Evolutionary conservation across 2,113 vertebrate species (phyloP).

Genomic region (Aegithalos caudatus): DNA sequence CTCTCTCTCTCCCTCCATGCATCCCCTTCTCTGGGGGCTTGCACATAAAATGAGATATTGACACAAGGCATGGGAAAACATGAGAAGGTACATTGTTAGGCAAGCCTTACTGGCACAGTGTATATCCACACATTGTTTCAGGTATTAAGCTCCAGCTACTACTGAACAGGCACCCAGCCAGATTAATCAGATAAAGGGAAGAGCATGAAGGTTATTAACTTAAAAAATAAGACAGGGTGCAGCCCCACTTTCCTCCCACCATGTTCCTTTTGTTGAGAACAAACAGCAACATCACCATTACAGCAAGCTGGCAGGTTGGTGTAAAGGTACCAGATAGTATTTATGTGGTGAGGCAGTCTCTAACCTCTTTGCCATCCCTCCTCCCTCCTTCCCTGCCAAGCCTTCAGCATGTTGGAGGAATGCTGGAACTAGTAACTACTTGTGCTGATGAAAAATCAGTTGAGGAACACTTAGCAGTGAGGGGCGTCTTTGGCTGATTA

Average conservation of each 20-base stretch:
- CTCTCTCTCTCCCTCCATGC: not conserved
- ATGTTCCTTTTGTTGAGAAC: not conserved
- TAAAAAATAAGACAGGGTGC: not conserved
- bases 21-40: not conserved
- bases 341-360: conserved; percentile 35
- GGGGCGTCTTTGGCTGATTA: conserved; percentile 69
- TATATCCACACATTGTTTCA: not conserved
- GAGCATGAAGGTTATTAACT: conserved; percentile 15
- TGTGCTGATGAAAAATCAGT: conserved; percentile 67
- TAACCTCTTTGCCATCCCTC: not conserved
- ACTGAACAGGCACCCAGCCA: conserved; percentile 9
- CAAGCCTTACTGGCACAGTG: not conserved
- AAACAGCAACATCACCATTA: not conserved
- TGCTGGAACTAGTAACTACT: conserved; percentile 70
- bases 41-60: not conserved
- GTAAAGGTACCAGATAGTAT: conserved; percentile 56
- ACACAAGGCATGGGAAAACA: conserved; percentile 22
- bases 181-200: not conserved
- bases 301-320: conserved; percentile 20
- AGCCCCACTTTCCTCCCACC: not conserved
- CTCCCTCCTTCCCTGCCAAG: not conserved
- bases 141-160: conserved; percentile 14
- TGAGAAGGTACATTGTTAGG: not conserved
- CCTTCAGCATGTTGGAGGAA: conserved; percentile 62
- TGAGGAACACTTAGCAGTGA: conserved; percentile 59